phyloP scores from a whole-genome alignment of 2,113 vertebrate species.

The Lynx canadensis region DNA sequence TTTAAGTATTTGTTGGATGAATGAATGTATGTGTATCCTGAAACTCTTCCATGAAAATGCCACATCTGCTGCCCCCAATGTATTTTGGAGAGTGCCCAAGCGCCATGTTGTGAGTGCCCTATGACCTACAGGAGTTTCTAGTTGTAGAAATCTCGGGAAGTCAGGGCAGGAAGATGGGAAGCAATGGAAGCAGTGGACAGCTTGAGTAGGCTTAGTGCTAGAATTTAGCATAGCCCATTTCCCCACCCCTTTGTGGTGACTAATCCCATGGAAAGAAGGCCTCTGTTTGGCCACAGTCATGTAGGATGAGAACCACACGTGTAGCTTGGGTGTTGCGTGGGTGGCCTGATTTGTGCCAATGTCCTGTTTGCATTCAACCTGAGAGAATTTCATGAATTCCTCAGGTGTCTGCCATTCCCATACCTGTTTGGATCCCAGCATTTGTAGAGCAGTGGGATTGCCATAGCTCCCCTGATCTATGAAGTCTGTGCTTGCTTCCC shows the following conservation, averaged over 20 bases:
- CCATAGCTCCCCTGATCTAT: background rate
- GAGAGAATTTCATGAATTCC: background rate
- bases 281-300: background rate
- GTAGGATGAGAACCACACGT: background rate
- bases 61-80: background rate
- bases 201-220: background rate
- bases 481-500: background rate
- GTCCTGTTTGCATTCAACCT: background rate
- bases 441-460: background rate
- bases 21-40: background rate
- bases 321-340: no score
- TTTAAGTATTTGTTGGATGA: background rate
- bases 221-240: background rate
- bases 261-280: background rate
- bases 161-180: background rate
- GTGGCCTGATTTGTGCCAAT: background rate
- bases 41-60: background rate
- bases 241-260: background rate
- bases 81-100: background rate
- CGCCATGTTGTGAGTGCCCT: background rate
- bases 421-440: background rate
- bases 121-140: background rate
- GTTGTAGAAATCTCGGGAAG: background rate
- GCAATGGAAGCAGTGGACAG: background rate
- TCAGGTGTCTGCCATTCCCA: background rate